phyloP scores from a whole-genome alignment of 2,888 invertebrate genomes.

The Junonia oenone region DNA sequence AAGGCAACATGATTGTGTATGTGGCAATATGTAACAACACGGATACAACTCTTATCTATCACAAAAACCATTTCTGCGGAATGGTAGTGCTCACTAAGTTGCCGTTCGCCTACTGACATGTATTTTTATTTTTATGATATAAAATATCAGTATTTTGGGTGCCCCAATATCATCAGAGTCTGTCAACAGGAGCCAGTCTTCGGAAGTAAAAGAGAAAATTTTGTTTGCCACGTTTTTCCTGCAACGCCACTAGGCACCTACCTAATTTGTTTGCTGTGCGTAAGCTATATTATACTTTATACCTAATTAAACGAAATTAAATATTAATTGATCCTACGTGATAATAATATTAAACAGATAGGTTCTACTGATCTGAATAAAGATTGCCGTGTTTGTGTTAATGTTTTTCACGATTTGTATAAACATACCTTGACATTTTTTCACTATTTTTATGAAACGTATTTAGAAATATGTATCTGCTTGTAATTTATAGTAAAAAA shows the following conservation, averaged over 20 bases:
- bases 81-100: background rate
- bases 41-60: too few species aligned
- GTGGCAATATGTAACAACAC: too few species aligned
- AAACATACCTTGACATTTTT: too few species aligned
- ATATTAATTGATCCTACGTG: background rate
- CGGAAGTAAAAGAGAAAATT: constrained; percentile 40
- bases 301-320: background rate
- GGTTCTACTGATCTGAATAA: too few species aligned
- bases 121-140: background rate
- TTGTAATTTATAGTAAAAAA: too few species aligned
- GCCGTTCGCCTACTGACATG: background rate
- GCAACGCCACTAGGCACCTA: constrained; percentile 36
- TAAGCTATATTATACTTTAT: background rate
- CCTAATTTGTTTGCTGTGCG: constrained; percentile 28
- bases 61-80: too few species aligned
- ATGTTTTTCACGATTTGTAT: too few species aligned
- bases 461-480: too few species aligned
- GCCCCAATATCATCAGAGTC: constrained; percentile 41
- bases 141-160: constrained; percentile 19
- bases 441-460: too few species aligned
- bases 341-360: background rate
- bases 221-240: constrained; percentile 36
- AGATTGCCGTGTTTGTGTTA: too few species aligned
- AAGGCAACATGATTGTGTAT: too few species aligned
- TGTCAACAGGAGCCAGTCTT: constrained; percentile 39